phyloP scores from a whole-genome alignment of 2,797 vertebrate species.

The Melanotaenia pygmaea region DNA sequence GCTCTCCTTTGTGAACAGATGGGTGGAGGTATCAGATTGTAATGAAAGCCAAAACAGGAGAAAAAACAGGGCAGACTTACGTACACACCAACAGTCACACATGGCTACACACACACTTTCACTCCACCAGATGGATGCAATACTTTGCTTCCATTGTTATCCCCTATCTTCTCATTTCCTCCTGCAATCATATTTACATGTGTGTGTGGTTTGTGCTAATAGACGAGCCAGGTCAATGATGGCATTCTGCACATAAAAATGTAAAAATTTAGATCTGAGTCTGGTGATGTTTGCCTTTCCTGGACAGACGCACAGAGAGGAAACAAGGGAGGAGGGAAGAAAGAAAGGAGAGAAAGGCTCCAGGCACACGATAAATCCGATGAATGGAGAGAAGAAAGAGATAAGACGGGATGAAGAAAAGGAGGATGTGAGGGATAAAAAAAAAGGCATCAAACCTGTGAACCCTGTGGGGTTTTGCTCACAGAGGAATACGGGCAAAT shows the following conservation, averaged over 20 bases:
- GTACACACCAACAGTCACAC: slow-evolving; percentile 29
- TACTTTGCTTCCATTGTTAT: slow-evolving; percentile 38
- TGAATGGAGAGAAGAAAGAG: slow-evolving; percentile 40
- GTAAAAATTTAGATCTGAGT: slow-evolving; percentile 19
- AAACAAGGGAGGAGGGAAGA: background rate
- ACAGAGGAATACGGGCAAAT: slow-evolving; percentile 31
- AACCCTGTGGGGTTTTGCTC: slow-evolving; percentile 29
- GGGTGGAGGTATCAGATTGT: slow-evolving; percentile 78
- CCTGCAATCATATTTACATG: slow-evolving; percentile 3
- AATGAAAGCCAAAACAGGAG: slow-evolving; percentile 64
- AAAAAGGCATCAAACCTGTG: slow-evolving; percentile 37
- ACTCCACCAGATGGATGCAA: slow-evolving; percentile 30
- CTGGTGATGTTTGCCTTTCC: slow-evolving; percentile 18
- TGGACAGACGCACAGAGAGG: slow-evolving; percentile 14
- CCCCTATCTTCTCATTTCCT: slow-evolving; percentile 21
- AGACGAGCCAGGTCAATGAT: slow-evolving; percentile 15
- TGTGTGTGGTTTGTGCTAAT: background rate
- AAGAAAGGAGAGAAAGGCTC: slow-evolving; percentile 14
- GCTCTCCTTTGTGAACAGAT: slow-evolving; percentile 75
- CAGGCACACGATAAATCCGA: slow-evolving; percentile 45
- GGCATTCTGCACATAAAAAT: slow-evolving; percentile 9
- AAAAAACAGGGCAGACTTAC: slow-evolving; percentile 33
- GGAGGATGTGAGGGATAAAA: slow-evolving; percentile 23
- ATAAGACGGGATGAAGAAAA: slow-evolving; percentile 31
- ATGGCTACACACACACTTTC: slow-evolving; percentile 26